Evolutionary conservation across 2,888 invertebrate genomes (phyloP).

Genomic region (Leptura quadrifasciata): DNA sequence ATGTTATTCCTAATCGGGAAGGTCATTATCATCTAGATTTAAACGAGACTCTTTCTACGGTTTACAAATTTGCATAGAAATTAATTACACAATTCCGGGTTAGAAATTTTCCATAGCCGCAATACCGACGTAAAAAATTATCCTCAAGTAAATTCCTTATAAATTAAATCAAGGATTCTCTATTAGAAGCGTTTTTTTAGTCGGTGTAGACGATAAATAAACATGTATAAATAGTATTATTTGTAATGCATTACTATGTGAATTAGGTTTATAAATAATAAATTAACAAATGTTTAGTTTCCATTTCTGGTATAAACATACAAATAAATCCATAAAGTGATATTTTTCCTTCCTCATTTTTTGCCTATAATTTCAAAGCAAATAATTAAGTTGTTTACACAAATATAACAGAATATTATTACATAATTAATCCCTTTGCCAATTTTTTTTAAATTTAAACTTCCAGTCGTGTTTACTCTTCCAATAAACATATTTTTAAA

Average conservation of each 20-base stretch:
- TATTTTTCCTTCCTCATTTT: background rate
- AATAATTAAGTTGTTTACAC: background rate
- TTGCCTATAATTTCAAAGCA: background rate
- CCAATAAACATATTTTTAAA: background rate
- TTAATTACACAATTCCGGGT: slow-evolving; percentile 2
- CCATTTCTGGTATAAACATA: background rate
- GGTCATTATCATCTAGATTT: slow-evolving; percentile 4
- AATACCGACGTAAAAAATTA: background rate
- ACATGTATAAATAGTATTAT: background rate
- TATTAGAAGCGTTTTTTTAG: background rate
- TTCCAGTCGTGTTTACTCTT: background rate
- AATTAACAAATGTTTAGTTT: background rate
- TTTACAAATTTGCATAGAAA: background rate
- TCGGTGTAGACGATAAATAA: background rate
- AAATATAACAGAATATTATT: background rate
- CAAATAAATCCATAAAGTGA: background rate
- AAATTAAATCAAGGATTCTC: background rate
- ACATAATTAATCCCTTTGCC: background rate
- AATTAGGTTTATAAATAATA: background rate
- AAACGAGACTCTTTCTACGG: background rate
- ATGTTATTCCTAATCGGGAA: background rate
- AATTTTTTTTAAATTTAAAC: background rate
- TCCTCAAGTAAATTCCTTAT: background rate
- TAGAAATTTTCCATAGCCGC: background rate
- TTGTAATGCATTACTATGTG: background rate